Conservation (phyloP, 2,113 vertebrate species). For the Coreoperca whiteheadi region DNA sequence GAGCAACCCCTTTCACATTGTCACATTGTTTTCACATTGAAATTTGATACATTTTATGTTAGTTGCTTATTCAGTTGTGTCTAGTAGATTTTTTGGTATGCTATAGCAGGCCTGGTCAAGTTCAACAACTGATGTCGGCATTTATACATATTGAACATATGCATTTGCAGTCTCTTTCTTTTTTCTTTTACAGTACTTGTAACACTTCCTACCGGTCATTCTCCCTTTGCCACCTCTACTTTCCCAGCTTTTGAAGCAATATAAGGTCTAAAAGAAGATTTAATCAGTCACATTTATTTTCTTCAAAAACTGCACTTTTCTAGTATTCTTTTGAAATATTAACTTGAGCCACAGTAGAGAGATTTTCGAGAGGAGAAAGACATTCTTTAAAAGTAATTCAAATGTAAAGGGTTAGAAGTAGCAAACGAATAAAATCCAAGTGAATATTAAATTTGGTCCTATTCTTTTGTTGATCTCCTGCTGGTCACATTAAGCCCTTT, state of each 20-base stretch:
- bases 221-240: not conserved
- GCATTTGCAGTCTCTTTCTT: not conserved
- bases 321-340: not conserved
- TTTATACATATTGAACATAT: not conserved
- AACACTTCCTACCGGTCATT: not conserved
- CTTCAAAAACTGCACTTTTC: not conserved
- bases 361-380: not conserved
- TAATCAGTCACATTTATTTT: not conserved
- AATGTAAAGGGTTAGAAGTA: slow-evolving; percentile 26
- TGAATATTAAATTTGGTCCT: slow-evolving; percentile 18
- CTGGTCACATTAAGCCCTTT: not conserved
- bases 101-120: not conserved
- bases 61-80: not conserved
- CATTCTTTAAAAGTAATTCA: slow-evolving; percentile 32
- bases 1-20: not conserved
- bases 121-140: not conserved
- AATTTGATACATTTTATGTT: not conserved
- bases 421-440: slow-evolving; percentile 28
- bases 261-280: not conserved
- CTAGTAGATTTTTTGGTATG: not conserved
- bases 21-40: not conserved
- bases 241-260: not conserved
- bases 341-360: not conserved
- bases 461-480: slow-evolving; percentile 25
- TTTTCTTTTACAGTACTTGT: not conserved